Evolutionary conservation across 2,797 vertebrate species (phyloP).

Genomic region (Odontamblyopus lacepedii): DNA sequence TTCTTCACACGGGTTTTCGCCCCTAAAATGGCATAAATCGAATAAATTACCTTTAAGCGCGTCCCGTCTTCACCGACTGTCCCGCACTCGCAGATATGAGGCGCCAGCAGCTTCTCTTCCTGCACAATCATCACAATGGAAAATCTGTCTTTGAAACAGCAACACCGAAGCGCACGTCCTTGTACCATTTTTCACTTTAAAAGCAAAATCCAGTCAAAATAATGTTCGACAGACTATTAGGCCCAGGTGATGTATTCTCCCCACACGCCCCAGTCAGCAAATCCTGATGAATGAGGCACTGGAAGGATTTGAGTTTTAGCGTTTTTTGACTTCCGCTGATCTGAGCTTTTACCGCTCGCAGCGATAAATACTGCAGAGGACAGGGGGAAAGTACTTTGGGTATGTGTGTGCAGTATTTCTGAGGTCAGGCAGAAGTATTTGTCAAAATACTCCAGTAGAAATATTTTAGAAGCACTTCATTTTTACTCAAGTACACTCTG

Average conservation of each 20-base stretch:
- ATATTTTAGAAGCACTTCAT: no score
- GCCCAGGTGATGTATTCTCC: slow-evolving; percentile 39
- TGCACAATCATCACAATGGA: slow-evolving; percentile 68
- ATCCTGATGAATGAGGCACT: slow-evolving; percentile 50
- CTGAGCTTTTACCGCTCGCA: not conserved
- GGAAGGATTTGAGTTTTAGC: slow-evolving; percentile 36
- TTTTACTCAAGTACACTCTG: no score
- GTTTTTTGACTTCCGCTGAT: slow-evolving; percentile 19
- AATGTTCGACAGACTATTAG: slow-evolving; percentile 53
- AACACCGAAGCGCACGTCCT: slow-evolving; percentile 32
- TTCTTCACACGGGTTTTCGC: slow-evolving; percentile 40
- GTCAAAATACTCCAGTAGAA: no score
- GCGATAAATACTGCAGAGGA: not conserved
- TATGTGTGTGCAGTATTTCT: no score
- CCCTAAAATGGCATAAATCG: slow-evolving; percentile 19
- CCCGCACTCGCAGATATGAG: slow-evolving; percentile 49
- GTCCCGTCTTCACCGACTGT: slow-evolving; percentile 50
- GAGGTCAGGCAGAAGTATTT: no score
- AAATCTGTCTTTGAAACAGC: slow-evolving; percentile 31
- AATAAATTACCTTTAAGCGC: slow-evolving; percentile 39
- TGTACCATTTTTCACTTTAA: slow-evolving; percentile 36
- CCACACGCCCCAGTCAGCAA: slow-evolving; percentile 44
- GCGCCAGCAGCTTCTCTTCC: slow-evolving; percentile 52
- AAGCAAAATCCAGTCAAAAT: slow-evolving; percentile 37
- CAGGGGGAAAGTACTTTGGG: no score